These are phyloP conservation scores for Harpagoxenus sublaevis DNA, from an alignment of 2,888 invertebrate species.

Conservation along the genomic window DNA sequence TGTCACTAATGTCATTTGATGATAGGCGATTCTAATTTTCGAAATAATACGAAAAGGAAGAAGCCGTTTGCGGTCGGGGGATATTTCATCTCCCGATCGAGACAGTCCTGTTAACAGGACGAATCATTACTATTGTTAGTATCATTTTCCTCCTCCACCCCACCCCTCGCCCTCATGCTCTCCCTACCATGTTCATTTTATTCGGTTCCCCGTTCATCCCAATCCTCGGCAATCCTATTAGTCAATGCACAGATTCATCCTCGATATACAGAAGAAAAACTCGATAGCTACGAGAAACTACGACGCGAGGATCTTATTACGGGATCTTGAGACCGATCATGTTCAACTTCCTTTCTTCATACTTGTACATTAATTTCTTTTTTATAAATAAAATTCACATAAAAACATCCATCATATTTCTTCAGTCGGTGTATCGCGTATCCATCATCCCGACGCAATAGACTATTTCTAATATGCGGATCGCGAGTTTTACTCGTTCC, in stretches of 20 bases:
- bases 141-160: background rate
- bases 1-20: constrained; percentile 10
- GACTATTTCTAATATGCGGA: background rate
- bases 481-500: background rate
- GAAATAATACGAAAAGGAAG: constrained; percentile 23
- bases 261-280: constrained; percentile 25
- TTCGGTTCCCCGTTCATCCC: background rate
- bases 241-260: constrained; percentile 14
- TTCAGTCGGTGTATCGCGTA: constrained; percentile 12
- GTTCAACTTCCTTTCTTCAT: constrained; percentile 69
- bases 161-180: background rate
- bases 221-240: background rate
- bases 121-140: constrained; percentile 25
- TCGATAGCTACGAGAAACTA: constrained; percentile 32
- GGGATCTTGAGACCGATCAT: constrained; percentile 50
- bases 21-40: constrained; percentile 32
- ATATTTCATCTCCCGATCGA: background rate
- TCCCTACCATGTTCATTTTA: background rate
- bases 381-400: constrained; percentile 80
- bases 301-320: constrained; percentile 57
- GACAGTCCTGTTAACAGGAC: background rate
- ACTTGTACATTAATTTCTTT: constrained; percentile 82
- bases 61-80: background rate
- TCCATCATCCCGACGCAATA: constrained; percentile 6
- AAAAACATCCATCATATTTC: constrained; percentile 54